Evolutionary conservation across 1,140 invertebrate species (phyloP).

Genomic region (Anastrepha ludens): DNA sequence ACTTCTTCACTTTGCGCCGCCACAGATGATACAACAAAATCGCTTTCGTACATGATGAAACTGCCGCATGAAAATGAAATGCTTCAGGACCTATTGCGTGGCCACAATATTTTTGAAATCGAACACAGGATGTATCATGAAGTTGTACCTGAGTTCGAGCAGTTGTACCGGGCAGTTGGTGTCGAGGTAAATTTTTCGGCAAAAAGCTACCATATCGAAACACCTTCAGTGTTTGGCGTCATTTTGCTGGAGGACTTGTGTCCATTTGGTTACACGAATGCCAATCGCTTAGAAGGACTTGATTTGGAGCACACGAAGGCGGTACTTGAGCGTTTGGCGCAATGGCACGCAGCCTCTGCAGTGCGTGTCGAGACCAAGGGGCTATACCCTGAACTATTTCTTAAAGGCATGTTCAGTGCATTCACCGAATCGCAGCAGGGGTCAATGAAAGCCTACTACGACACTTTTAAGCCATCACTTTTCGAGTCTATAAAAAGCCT

Average conservation of each 20-base stretch:
- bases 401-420: conserved; percentile 44
- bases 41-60: conserved; percentile 64
- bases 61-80: conserved; percentile 62
- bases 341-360: conserved; percentile 76
- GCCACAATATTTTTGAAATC: conserved; percentile 63
- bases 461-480: neutral
- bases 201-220: conserved; percentile 61
- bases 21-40: conserved; percentile 60
- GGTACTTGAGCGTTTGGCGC: conserved; percentile 76
- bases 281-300: conserved; percentile 75
- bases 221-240: conserved; percentile 60
- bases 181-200: conserved; percentile 60
- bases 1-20: neutral
- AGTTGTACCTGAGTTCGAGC: conserved; percentile 62
- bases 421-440: conserved; percentile 44
- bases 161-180: conserved; percentile 63
- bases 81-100: conserved; percentile 60
- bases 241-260: conserved; percentile 76
- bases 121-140: conserved; percentile 62
- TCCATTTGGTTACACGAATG: conserved; percentile 76
- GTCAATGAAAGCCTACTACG: conserved; percentile 1
- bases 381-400: conserved; percentile 36
- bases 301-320: conserved; percentile 74
- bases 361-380: conserved; percentile 60
- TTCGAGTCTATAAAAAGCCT: neutral